Conservation (phyloP, 2,888 invertebrate species). For the Ceriagrion tenellum region DNA sequence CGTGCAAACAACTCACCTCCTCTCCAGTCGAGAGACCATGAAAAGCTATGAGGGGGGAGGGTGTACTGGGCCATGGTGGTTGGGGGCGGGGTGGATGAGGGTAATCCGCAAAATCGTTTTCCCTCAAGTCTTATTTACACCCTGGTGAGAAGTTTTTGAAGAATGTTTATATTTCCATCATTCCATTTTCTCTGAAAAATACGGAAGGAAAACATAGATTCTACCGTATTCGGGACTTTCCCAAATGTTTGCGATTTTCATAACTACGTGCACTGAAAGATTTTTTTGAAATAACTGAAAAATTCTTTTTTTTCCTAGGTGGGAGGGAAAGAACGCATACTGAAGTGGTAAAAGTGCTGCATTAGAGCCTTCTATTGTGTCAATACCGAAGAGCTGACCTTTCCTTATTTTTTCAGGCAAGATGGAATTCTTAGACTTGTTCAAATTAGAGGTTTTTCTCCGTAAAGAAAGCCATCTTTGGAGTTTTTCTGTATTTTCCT, state of each 20-base stretch:
- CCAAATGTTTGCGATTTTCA: background rate
- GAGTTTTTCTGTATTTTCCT: too few species aligned
- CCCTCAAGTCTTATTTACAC: background rate
- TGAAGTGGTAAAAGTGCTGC: too few species aligned
- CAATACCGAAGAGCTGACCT: too few species aligned
- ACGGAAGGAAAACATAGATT: background rate
- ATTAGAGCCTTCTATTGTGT: too few species aligned
- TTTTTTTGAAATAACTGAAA: too few species aligned
- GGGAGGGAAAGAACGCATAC: too few species aligned
- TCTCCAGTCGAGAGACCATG: background rate
- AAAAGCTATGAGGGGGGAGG: too few species aligned
- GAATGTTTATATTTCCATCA: background rate
- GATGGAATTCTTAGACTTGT: too few species aligned
- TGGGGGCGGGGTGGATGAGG: background rate
- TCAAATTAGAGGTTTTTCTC: too few species aligned
- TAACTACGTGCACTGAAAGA: background rate
- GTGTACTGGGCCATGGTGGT: background rate
- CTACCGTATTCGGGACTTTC: background rate
- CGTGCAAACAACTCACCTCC: background rate
- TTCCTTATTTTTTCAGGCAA: too few species aligned
- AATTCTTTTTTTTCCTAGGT: too few species aligned
- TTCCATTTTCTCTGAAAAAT: background rate
- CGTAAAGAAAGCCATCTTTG: too few species aligned
- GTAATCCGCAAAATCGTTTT: background rate
- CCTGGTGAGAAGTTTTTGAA: background rate